phyloP scores from a whole-genome alignment of 2,888 invertebrate species.

The Diarsia mendica region DNA sequence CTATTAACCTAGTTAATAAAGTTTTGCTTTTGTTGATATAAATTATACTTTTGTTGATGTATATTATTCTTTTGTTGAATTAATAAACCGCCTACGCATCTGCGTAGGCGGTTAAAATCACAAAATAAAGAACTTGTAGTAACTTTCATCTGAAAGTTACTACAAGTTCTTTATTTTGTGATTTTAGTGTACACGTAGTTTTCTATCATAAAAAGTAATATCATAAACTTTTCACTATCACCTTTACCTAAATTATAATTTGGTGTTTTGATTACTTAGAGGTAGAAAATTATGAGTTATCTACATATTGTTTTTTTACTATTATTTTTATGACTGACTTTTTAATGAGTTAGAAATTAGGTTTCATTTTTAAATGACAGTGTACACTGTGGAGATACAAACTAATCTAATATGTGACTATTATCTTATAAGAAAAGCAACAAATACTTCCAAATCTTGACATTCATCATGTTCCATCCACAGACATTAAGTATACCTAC shows the following conservation, averaged over 20 bases:
- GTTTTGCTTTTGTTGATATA: background rate
- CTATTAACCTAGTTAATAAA: background rate
- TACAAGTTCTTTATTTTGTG: background rate
- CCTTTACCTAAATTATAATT: background rate
- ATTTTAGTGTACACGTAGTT: background rate
- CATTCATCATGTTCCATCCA: background rate
- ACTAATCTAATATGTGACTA: background rate
- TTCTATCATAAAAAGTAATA: background rate
- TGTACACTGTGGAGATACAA: background rate
- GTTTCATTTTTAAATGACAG: background rate
- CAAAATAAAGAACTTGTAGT: no score
- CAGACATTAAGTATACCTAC: constrained; percentile 3
- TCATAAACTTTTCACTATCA: background rate
- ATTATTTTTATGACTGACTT: background rate
- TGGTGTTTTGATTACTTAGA: no score
- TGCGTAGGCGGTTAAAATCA: no score
- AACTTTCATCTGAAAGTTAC: no score
- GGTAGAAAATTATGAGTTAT: background rate
- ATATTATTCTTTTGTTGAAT: background rate
- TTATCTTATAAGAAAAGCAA: background rate
- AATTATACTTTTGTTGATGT: background rate
- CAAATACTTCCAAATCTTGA: background rate
- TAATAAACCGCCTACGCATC: constrained; percentile 9
- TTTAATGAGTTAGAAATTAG: background rate
- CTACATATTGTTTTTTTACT: background rate